Evolutionary conservation across 2,797 vertebrate species (phyloP).

Genomic region (Malacoctenus gilli): DNA sequence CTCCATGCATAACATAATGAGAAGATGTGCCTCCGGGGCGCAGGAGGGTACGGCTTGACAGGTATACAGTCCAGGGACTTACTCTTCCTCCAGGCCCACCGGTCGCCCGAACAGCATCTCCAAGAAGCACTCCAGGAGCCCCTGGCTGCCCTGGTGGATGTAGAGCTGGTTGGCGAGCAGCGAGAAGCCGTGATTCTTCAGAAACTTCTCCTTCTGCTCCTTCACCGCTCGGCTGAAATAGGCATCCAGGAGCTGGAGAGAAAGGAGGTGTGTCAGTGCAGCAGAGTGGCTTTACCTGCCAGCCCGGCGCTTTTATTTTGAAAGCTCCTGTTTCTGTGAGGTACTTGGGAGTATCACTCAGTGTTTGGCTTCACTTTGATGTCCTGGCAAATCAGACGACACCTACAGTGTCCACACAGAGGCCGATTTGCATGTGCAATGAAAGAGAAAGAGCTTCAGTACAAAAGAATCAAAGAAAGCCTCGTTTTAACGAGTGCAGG

Average conservation of each 20-base stretch:
- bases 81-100: slow-evolving; percentile 94
- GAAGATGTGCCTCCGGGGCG: neutral
- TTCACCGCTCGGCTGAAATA: slow-evolving; percentile 95
- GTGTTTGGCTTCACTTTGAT: no score
- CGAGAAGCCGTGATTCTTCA: slow-evolving; percentile 97
- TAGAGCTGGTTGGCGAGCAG: slow-evolving; percentile 97
- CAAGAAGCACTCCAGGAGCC: slow-evolving; percentile 91
- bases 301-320: no score
- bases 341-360: no score
- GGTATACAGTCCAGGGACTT: slow-evolving; percentile 65
- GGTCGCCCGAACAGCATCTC: slow-evolving; percentile 92
- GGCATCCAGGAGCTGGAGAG: slow-evolving; percentile 88
- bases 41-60: neutral
- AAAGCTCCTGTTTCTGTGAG: no score
- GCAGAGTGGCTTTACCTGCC: no score
- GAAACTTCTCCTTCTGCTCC: slow-evolving; percentile 95
- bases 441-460: no score
- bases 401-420: no score
- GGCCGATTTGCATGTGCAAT: no score
- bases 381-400: no score
- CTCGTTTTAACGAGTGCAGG: no score
- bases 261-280: neutral
- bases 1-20: slow-evolving; percentile 6
- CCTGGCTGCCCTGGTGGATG: slow-evolving; percentile 92
- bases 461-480: no score